Evolutionary conservation across 64 coral and sea anemone species (phyloP), one percentile per base, ranked within the genome.

Genomic region (Montipora sp.): DNA sequence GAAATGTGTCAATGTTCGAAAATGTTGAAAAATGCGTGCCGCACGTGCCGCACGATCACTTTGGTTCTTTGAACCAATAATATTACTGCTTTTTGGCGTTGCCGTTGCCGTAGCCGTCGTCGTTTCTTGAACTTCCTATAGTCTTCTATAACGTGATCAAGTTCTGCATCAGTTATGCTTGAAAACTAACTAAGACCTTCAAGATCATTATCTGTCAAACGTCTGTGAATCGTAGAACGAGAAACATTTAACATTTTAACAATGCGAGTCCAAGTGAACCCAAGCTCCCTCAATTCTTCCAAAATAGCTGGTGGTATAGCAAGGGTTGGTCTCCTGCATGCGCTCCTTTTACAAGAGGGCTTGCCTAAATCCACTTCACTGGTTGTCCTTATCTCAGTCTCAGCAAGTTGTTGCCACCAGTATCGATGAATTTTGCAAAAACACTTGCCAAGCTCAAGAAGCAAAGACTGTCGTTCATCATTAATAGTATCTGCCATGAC

Each of bases 161-260:
- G 51, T 55, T 55, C 51, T 55, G 51, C 51, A 9, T 55, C 51
- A 7, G 51, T 55, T 0, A 55, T 55, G 51, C 9, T 9, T 7
- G 51, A 53, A 53, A 53, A 55, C 9, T 55, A 7, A 9, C 6
- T 7, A 55, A 55, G 51, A 55, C 51, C 51, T 55, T 55, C 51
- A 5, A 55, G 5, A 9, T 0, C 51, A 55, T 55, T 0, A 7
- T 55, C 51, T 9, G 5, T 55, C 9, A 55, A 5, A 55, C 51
- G 51, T 55, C 51, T 55, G 51, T 55, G 5, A 9, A 55, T 55
- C 9, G 51, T 55, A 5, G 6, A 55, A 55, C 51, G 51, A 55
- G 51, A 55, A 55, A 91, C 79, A 4, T 73, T 65, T 22, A 91
- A 18, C 88, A 90, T 90, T 36, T 70, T 44, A 4, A 78, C 89